Base-by-base conservation (phyloP, 1,140 invertebrate genomes). In the Eufriesea mexicana region DNA sequence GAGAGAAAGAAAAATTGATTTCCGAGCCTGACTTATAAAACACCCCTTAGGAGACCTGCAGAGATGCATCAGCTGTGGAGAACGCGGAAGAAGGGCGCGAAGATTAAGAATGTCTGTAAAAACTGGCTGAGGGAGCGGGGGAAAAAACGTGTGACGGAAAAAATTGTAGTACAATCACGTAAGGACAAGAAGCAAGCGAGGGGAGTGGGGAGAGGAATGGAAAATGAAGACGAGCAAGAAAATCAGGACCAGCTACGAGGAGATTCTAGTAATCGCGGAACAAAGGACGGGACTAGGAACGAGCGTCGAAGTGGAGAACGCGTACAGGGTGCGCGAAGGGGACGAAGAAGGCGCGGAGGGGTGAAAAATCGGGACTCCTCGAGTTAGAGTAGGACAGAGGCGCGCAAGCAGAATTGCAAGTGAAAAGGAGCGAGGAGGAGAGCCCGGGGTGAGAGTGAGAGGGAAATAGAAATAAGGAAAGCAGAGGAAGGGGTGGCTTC, bases 381-480 rank as follows among this genome's bases (percentile, higher is more conserved):
- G 25, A 59, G 55, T 62, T 71, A 59, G 35, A 59, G 10, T 25
- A n/a, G 51, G 51, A 49, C 79, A 20, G 54, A 54, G 25, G 72
- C 42, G 47, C 72, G 79, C 25, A 45, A 61, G 6, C 16, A 6
- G 72, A 81, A 81, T 81, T 54, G 80, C 49, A 47, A 84, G 55
- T 77, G 54, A 49, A 61, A 80, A 79, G 77, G 64, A 70, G 54
- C 42, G 42, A 73, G 23, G 28, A 16, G 42, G 25, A n/a, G 59
- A 25, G 71, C 73, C 47, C 57, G 70, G 70, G 75, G 75, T 45
- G 55, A 71, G 61, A 49, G 64, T 18, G 84, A 61, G 75, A 25
- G 49, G 20, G 76, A 81, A 51, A 55, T 42, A 64, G 79, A 79
- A 51, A 62, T 68, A 73, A 84, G 62, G 74, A 84, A 25, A 35